These are phyloP conservation scores for Platycercus adscitus DNA, from an alignment of 2,113 vertebrate genomes.

Conservation along the genomic window DNA sequence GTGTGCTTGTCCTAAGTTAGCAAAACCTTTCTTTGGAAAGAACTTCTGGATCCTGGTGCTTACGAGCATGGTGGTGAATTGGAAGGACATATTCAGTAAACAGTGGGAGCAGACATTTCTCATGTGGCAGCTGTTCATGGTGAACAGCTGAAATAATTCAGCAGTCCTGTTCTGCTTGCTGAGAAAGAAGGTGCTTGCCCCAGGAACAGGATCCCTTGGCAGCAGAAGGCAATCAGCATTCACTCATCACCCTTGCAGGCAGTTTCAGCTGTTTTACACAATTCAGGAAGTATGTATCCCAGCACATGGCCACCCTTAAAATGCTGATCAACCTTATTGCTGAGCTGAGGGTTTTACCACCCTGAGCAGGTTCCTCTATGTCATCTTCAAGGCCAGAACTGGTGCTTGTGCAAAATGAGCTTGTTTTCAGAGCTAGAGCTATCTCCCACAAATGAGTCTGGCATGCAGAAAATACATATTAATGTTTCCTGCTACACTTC, in stretches of 20 bases:
- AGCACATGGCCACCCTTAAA: not conserved
- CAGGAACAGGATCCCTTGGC: not conserved
- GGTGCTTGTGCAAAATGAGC: not conserved
- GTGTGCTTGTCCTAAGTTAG: not conserved
- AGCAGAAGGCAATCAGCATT: not conserved
- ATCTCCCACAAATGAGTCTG: not conserved
- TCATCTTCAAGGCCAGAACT: not conserved
- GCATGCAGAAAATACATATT: not conserved
- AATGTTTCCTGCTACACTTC: not conserved
- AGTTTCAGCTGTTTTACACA: not conserved
- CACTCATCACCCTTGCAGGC: not conserved
- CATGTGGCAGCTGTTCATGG: not conserved
- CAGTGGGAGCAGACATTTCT: not conserved
- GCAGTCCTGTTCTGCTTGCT: rapidly evolving
- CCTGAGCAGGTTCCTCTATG: not conserved
- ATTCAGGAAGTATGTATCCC: not conserved
- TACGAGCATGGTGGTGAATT: not conserved
- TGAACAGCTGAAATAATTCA: not conserved
- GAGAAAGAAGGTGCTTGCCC: not conserved
- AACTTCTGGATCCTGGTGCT: not conserved
- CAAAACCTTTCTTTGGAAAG: not conserved
- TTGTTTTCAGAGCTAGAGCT: not conserved
- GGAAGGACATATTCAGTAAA: not conserved
- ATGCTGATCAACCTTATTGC: not conserved
- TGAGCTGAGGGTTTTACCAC: not conserved